A percentile compares a stretch with the other conserved stretches of the same genome.
Conservation (phyloP, 2,888 invertebrate genomes). For the Campoletis raptor region DNA sequence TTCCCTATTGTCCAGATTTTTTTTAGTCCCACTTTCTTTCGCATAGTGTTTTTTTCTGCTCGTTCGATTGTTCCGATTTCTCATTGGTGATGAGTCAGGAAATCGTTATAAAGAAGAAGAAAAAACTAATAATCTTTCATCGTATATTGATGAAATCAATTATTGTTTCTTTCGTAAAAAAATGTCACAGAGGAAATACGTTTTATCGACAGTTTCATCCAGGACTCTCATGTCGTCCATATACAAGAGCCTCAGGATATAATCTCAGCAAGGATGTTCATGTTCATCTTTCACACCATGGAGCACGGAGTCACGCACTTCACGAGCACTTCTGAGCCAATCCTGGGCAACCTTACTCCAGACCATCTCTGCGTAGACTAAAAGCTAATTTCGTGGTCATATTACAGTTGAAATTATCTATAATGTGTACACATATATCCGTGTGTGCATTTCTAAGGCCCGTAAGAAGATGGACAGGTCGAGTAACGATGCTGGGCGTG, state of each 20-base stretch:
- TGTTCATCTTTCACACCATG: neutral
- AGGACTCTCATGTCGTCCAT: neutral
- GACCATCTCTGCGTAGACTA: slow-evolving; percentile 22
- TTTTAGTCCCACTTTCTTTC: slow-evolving; percentile 33
- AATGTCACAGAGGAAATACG: neutral
- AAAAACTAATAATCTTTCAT: slow-evolving; percentile 13
- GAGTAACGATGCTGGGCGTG: slow-evolving; percentile 71
- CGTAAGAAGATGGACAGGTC: slow-evolving; percentile 64
- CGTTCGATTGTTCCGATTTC: slow-evolving; percentile 29
- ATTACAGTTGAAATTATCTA: neutral
- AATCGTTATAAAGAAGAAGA: neutral
- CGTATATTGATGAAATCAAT: neutral
- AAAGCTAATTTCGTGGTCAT: slow-evolving; percentile 28
- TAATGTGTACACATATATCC: slow-evolving; percentile 25
- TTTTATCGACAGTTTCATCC: neutral
- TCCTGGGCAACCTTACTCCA: slow-evolving; percentile 38
- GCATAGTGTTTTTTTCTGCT: slow-evolving; percentile 23
- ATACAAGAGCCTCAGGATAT: neutral
- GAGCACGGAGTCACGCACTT: neutral
- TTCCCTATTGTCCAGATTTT: slow-evolving; percentile 60
- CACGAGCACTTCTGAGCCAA: neutral
- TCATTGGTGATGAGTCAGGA: slow-evolving; percentile 37
- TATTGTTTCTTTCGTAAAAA: neutral
- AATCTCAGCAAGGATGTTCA: neutral
- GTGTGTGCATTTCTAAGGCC: neutral